phyloP scores from a whole-genome alignment of 2,797 vertebrate species.

The Acrossocheilus fasciatus region DNA sequence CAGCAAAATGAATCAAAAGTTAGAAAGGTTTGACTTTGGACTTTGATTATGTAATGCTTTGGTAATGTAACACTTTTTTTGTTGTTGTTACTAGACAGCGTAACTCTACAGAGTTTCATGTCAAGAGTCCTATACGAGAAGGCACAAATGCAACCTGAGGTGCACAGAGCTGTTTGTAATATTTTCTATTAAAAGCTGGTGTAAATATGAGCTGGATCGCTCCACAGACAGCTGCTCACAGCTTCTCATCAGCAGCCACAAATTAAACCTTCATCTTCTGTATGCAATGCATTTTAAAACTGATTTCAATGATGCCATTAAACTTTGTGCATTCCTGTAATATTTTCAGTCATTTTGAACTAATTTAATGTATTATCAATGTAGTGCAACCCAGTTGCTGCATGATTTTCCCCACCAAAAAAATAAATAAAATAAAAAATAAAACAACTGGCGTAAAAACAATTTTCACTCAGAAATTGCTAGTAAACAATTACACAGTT shows the following conservation, averaged over 20 bases:
- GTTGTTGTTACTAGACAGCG: not conserved
- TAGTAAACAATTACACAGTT: not conserved
- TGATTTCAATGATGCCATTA: not conserved
- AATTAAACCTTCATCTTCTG: not conserved
- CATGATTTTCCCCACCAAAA: not conserved
- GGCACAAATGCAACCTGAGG: conserved; percentile 33
- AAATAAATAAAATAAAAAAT: not conserved
- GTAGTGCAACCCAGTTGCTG: not conserved
- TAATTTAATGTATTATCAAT: too few species aligned
- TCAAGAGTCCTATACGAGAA: not conserved
- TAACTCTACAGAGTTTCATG: not conserved
- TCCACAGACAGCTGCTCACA: conserved; percentile 10
- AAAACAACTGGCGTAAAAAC: not conserved
- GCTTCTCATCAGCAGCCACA: not conserved
- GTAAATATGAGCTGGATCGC: conserved; percentile 21
- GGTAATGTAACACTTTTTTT: not conserved
- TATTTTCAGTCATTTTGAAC: rapidly evolving
- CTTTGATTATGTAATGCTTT: not conserved
- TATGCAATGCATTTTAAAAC: not conserved
- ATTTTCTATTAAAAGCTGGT: conserved; percentile 51
- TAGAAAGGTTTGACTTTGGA: not conserved
- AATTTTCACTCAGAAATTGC: not conserved
- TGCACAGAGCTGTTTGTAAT: not conserved
- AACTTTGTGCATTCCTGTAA: not conserved
- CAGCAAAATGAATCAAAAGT: not conserved